Evolutionary conservation across 1,140 invertebrate genomes (phyloP), one percentile per base, ranked within the genome.

Genomic region (Vollenhovia emeryi): DNA sequence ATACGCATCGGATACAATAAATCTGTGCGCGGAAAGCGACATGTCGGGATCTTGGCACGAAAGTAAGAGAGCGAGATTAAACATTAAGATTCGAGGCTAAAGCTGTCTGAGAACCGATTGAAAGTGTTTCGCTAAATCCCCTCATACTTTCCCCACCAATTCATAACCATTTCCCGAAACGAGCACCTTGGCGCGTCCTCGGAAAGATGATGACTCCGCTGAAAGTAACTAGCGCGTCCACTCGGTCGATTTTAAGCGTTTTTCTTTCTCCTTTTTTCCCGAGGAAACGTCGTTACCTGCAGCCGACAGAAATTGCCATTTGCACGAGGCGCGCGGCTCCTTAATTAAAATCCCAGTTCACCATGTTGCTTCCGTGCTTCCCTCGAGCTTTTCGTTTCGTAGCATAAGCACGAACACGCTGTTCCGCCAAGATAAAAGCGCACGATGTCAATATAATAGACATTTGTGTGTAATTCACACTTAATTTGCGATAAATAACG

Each of bases 261-360:
- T 11, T 74, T 69, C 86, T 69, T 87, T 13, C 7, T 15, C 40
- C 80, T 48, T 45, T 9, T n/a, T 3, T 18, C 27, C 5, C 13
- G 43, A 75, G 36, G 15, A 73, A 71, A 78, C 43, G 43, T 87
- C 82, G 66, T 71, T 85, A 62, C 55, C 55, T 36, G 27, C 57
- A 75, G 43, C 69, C 60, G 50, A 84, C 76, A 73, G 69, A 83
- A 73, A 88, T 74, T 76, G 43, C 71, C 55, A 52, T 73, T 48
- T 74, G 74, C 62, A 18, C 40, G 36, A 69, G 76, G 52, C 21
- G 74, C 64, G 43, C 36, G 13, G 73, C 74, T 84, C 60, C 88
- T 89, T 89, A 89, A 89, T 89, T 89, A 89, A 89, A 89, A 75
- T 89, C 60, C 79, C 40, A 30, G 33, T n/a, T 45, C 48, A 71